Evolutionary conservation across 2,113 vertebrate genomes (phyloP).

Genomic region (Xiphias gladius): DNA sequence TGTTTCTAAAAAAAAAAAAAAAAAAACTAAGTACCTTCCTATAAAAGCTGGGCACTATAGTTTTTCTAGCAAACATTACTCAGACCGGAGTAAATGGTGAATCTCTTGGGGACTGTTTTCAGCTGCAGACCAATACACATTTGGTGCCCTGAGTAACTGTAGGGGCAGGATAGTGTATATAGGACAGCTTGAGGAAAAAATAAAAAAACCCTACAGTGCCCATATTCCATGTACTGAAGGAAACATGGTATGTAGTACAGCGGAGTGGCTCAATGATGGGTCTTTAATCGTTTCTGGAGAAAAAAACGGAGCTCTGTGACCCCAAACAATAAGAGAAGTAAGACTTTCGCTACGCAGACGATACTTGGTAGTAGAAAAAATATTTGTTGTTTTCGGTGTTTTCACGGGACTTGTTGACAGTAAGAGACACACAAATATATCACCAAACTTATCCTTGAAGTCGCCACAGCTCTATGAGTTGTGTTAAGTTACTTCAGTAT

Average conservation of each 20-base stretch:
- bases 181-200: not conserved
- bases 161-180: not conserved
- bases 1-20: no score
- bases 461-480: slow-evolving; percentile 79
- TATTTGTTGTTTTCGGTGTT: not conserved
- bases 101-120: slow-evolving; percentile 22
- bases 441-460: slow-evolving; percentile 8
- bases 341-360: not conserved
- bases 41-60: not conserved
- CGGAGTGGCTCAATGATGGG: no score
- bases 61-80: not conserved
- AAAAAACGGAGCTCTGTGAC: no score
- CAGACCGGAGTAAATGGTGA: not conserved
- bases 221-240: not conserved
- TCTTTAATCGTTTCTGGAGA: no score
- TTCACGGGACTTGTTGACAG: slow-evolving; percentile 30
- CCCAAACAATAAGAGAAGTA: not conserved
- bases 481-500: slow-evolving; percentile 58
- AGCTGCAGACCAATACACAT: slow-evolving; percentile 18
- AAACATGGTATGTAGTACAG: not conserved
- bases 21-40: not conserved
- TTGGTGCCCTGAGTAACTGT: no score
- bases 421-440: slow-evolving; percentile 13
- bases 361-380: not conserved
- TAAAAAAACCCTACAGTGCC: not conserved